A percentile compares a stretch with the other conserved stretches of the same genome.
phyloP scores from a whole-genome alignment of 2,888 invertebrate genomes.

The Xanthorhoe spadicearia region DNA sequence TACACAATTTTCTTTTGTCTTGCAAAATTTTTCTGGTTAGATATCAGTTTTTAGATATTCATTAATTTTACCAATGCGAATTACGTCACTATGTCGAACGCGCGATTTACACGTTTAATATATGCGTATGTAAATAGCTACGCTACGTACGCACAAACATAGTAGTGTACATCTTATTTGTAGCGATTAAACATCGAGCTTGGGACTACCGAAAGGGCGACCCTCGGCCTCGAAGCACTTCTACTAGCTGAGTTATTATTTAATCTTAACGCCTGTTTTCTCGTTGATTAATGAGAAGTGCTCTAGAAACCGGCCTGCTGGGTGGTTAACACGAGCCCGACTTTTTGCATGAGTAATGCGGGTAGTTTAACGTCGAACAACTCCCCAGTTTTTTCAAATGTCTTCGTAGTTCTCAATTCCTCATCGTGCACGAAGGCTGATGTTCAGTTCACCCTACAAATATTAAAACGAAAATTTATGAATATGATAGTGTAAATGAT shows the following conservation, averaged over 20 bases:
- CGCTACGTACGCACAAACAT: background rate
- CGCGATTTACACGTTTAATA: background rate
- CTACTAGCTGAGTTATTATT: constrained; percentile 29
- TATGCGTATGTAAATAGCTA: background rate
- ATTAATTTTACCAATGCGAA: background rate
- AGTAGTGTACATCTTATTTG: background rate
- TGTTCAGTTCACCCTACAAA: background rate
- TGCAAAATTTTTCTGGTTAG: background rate
- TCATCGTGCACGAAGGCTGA: background rate
- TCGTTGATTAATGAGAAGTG: constrained; percentile 28
- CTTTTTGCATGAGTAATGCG: constrained; percentile 1
- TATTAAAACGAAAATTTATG: no score
- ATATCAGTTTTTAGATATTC: background rate
- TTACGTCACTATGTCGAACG: background rate
- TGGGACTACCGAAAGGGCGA: constrained; percentile 8
- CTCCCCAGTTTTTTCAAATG: background rate
- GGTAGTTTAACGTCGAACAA: background rate
- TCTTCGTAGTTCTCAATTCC: background rate
- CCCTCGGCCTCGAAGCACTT: constrained; percentile 4
- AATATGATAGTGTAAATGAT: no score
- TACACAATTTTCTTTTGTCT: background rate
- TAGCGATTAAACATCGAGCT: constrained; percentile 2
- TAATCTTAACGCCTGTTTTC: constrained; percentile 30
- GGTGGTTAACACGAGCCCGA: constrained; percentile 5
- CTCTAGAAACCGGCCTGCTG: constrained; percentile 7